phyloP scores from a whole-genome alignment of 2,888 invertebrate species.

The Ligdia adustata region DNA sequence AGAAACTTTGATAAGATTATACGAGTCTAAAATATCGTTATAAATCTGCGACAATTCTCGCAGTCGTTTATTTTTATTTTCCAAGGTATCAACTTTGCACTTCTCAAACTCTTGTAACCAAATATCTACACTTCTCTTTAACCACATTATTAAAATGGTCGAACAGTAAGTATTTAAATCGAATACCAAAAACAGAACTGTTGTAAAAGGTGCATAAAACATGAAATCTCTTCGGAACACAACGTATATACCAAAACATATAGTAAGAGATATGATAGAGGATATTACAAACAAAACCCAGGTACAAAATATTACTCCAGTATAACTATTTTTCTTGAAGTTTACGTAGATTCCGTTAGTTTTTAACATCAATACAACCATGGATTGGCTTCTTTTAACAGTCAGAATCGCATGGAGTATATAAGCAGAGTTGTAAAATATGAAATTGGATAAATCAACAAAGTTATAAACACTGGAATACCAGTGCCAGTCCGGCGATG shows the following conservation, averaged over 20 bases:
- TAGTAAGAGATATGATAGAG: background rate
- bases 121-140: background rate
- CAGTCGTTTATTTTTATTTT: background rate
- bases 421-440: background rate
- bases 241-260: background rate
- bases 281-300: background rate
- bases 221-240: background rate
- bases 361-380: background rate
- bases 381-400: background rate
- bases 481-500: background rate
- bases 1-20: background rate
- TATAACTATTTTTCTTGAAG: background rate
- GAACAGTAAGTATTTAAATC: background rate
- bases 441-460: background rate
- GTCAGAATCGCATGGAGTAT: background rate
- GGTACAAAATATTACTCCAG: background rate
- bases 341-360: background rate
- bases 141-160: background rate
- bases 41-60: background rate
- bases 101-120: background rate
- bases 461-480: background rate
- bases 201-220: background rate
- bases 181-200: background rate
- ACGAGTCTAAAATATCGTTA: slow-evolving; percentile 4
- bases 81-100: background rate